Evolutionary conservation across 2,888 invertebrate genomes (phyloP).

Genomic region (Melanotus villosus): DNA sequence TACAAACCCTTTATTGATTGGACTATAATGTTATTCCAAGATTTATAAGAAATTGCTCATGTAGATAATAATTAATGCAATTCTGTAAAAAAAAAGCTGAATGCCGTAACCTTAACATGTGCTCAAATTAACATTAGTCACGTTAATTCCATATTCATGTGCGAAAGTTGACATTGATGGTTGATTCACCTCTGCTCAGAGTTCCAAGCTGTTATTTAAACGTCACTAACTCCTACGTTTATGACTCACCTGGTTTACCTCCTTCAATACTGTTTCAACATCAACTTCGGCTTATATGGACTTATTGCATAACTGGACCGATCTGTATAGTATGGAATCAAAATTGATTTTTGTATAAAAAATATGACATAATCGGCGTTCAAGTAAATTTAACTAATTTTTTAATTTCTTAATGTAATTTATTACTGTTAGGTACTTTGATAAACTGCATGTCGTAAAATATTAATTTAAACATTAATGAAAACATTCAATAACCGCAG

Average conservation of each 20-base stretch:
- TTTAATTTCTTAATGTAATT: too few species aligned
- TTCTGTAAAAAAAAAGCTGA: too few species aligned
- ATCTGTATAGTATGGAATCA: background rate
- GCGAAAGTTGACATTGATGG: constrained; percentile 23
- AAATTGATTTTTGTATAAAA: background rate
- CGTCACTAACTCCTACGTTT: constrained; percentile 26
- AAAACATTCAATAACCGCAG: too few species aligned
- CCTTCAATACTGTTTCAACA: constrained; percentile 12
- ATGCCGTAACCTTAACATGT: background rate
- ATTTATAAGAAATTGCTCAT: too few species aligned
- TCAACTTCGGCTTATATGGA: constrained; percentile 20
- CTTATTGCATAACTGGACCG: constrained; percentile 8
- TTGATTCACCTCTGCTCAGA: constrained; percentile 14
- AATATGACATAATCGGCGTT: background rate
- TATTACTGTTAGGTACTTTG: too few species aligned
- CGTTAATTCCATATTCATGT: constrained; percentile 1
- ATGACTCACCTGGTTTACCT: constrained; percentile 27
- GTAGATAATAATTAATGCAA: too few species aligned
- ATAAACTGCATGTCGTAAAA: too few species aligned
- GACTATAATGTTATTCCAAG: too few species aligned
- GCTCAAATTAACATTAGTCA: background rate
- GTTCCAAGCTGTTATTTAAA: constrained; percentile 2
- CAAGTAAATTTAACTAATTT: too few species aligned
- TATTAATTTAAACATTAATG: too few species aligned
- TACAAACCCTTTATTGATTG: too few species aligned